A percentile compares a stretch with the other conserved stretches of the same genome.
phyloP scores from a whole-genome alignment of 2,113 vertebrate genomes.

The Empidonax alnorum region DNA sequence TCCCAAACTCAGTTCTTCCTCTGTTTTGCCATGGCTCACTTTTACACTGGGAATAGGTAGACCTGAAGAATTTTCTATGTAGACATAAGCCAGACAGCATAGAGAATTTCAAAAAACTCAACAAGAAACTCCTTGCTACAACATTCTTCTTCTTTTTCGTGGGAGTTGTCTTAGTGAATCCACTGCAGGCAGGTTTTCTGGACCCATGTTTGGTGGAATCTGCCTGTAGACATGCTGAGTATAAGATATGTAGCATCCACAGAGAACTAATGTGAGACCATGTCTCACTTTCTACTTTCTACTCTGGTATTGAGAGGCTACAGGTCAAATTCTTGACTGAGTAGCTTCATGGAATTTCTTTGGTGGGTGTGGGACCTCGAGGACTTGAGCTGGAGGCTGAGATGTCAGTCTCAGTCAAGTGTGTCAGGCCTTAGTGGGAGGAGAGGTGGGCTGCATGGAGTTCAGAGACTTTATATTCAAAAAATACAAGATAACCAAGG shows the following conservation, averaged over 20 bases:
- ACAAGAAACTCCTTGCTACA: background rate
- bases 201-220: background rate
- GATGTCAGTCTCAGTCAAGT: background rate
- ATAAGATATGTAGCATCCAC: background rate
- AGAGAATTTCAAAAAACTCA: background rate
- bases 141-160: background rate
- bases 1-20: background rate
- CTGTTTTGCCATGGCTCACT: background rate
- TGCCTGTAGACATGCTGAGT: background rate
- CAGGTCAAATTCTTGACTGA: background rate
- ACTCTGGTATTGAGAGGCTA: background rate
- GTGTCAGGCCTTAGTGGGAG: background rate
- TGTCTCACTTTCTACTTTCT: background rate
- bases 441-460: background rate
- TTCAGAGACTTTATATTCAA: background rate
- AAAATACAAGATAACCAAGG: background rate
- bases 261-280: background rate
- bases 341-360: background rate
- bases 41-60: background rate
- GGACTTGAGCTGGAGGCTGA: background rate
- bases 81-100: background rate
- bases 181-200: background rate
- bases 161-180: background rate
- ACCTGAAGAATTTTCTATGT: background rate
- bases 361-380: background rate